phyloP scores from a whole-genome alignment of 2,113 vertebrate genomes.

The Pseudonaja textilis region DNA sequence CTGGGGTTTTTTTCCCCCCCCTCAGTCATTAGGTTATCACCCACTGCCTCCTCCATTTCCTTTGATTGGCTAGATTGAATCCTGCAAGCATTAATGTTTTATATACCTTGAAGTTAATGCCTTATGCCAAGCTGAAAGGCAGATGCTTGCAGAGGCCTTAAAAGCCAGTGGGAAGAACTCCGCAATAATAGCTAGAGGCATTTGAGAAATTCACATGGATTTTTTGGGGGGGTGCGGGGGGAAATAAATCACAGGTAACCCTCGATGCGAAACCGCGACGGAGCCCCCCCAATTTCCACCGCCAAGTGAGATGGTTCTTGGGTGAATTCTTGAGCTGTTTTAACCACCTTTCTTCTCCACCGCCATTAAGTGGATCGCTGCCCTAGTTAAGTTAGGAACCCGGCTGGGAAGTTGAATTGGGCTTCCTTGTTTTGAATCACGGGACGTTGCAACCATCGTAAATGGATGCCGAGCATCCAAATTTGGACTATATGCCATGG shows the following conservation, averaged over 20 bases:
- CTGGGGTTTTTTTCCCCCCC: rapidly evolving
- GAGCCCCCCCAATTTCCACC: background rate
- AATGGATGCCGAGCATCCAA: too few species aligned
- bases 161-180: background rate
- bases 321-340: too few species aligned
- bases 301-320: too few species aligned
- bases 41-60: background rate
- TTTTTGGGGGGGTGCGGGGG: background rate
- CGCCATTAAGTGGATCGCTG: too few species aligned
- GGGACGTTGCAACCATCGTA: too few species aligned
- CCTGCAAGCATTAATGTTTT: background rate
- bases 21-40: background rate
- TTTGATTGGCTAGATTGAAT: background rate
- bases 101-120: background rate
- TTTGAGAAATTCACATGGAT: background rate
- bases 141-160: background rate
- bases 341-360: background rate
- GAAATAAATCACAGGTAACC: background rate
- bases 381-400: too few species aligned
- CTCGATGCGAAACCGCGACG: background rate
- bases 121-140: background rate
- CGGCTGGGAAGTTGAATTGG: background rate
- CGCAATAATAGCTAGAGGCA: background rate
- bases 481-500: too few species aligned
- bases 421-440: too few species aligned